Conservation (phyloP, 1,140 invertebrate species). For the Trichogramma pretiosum region DNA sequence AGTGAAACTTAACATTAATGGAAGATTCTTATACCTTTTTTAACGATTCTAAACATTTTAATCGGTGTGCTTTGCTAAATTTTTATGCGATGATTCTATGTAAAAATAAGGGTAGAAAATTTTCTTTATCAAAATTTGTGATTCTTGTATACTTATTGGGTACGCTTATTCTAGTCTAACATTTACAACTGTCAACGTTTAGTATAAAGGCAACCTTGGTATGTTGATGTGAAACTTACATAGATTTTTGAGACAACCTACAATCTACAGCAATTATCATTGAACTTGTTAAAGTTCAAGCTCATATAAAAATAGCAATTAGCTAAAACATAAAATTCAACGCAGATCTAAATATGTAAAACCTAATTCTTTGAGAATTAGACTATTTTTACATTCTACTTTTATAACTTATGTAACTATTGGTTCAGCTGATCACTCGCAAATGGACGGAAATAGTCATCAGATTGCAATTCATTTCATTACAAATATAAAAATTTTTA, state of each 20-base stretch:
- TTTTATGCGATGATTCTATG: too few relatives aligned
- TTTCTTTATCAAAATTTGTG: neutral
- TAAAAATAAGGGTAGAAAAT: too few relatives aligned
- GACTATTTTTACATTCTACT: neutral
- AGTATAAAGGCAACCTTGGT: neutral
- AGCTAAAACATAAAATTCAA: neutral
- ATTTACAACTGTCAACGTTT: neutral
- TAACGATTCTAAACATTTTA: too few relatives aligned
- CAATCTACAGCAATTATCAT: neutral
- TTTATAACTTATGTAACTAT: neutral
- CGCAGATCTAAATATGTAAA: neutral
- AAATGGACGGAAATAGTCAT: constrained; percentile 2
- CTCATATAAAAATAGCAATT: neutral
- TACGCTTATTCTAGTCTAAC: neutral
- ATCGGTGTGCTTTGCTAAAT: too few relatives aligned
- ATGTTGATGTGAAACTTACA: neutral
- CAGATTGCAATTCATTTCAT: neutral
- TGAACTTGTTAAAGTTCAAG: neutral
- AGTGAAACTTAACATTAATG: too few relatives aligned
- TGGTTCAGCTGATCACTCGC: neutral
- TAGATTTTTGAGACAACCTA: neutral
- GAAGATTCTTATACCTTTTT: too few relatives aligned
- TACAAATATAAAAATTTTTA: neutral
- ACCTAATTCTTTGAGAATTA: neutral
- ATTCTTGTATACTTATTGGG: neutral